Conservation (phyloP, 2,888 invertebrate genomes). For the Caenorhabditis sinica region DNA sequence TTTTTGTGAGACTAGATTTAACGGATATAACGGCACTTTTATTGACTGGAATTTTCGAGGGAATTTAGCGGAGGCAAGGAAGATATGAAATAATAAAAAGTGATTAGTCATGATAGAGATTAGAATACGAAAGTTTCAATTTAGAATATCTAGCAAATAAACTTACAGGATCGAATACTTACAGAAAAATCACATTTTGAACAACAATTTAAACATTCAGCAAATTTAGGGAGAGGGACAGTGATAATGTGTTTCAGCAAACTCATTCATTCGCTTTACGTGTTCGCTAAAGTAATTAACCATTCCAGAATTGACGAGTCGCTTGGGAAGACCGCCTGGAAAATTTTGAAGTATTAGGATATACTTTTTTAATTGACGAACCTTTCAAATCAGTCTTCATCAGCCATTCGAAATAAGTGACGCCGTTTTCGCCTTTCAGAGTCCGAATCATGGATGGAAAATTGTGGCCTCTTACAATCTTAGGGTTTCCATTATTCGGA, state of each 20-base stretch:
- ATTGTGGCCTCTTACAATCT: slow-evolving; percentile 70
- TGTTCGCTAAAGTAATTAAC: slow-evolving; percentile 68
- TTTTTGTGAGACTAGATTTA: no score
- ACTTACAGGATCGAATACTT: slow-evolving; percentile 16
- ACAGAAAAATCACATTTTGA: slow-evolving; percentile 24
- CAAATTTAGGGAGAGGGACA: slow-evolving; percentile 26
- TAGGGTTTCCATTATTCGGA: slow-evolving; percentile 63
- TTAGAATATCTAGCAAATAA: slow-evolving; percentile 1
- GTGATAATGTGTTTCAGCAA: slow-evolving; percentile 62
- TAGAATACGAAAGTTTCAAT: not conserved
- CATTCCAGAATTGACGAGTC: slow-evolving; percentile 71
- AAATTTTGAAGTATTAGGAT: not conserved
- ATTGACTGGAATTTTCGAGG: not conserved
- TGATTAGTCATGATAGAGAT: slow-evolving; percentile 46
- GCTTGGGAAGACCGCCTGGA: slow-evolving; percentile 68
- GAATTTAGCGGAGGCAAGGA: slow-evolving; percentile 22
- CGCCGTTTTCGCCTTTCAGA: slow-evolving; percentile 25
- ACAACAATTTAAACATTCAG: not conserved
- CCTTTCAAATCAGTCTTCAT: slow-evolving; percentile 74
- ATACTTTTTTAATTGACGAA: slow-evolving; percentile 4
- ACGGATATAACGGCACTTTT: not conserved
- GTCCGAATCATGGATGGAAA: slow-evolving; percentile 71
- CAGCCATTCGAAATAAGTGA: slow-evolving; percentile 68
- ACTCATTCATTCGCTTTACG: slow-evolving; percentile 63
- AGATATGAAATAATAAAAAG: slow-evolving; percentile 20